Conservation (phyloP, 2,113 vertebrate genomes). For the Ameiurus melas region DNA sequence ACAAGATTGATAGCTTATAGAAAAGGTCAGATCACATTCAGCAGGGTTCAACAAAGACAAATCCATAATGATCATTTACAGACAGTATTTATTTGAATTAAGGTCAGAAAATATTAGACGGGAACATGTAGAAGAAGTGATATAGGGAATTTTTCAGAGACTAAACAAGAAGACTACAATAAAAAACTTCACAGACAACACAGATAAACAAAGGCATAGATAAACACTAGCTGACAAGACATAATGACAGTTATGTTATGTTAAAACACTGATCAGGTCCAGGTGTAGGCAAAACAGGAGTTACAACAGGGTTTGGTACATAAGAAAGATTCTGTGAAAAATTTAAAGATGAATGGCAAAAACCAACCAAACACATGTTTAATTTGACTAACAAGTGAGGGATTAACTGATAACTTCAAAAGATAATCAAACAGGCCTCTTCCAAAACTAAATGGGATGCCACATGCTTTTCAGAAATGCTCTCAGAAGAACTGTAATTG, state of each 20-base stretch:
- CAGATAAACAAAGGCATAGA: not conserved
- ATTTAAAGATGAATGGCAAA: not conserved
- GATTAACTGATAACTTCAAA: not conserved
- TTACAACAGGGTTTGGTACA: not conserved
- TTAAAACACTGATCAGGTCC: not conserved
- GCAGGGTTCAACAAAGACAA: not conserved
- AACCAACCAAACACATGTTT: not conserved
- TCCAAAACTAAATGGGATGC: constrained; percentile 1
- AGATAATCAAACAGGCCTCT: not conserved
- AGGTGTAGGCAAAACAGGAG: not conserved
- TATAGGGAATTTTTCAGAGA: not conserved
- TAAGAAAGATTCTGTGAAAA: not conserved
- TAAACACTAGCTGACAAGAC: not conserved
- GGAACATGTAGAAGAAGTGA: not conserved
- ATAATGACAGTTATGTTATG: not conserved
- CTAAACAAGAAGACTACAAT: not conserved
- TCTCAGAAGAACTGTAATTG: constrained; percentile 29
- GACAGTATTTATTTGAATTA: not conserved
- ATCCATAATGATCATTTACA: not conserved
- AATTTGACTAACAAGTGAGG: not conserved
- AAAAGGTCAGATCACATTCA: not conserved
- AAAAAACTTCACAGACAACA: not conserved
- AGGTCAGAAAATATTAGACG: not conserved
- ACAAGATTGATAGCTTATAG: not conserved
- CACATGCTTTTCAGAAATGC: constrained; percentile 33